phyloP scores from a whole-genome alignment of 2,888 invertebrate genomes.

The Enchytraeus crypticus region DNA sequence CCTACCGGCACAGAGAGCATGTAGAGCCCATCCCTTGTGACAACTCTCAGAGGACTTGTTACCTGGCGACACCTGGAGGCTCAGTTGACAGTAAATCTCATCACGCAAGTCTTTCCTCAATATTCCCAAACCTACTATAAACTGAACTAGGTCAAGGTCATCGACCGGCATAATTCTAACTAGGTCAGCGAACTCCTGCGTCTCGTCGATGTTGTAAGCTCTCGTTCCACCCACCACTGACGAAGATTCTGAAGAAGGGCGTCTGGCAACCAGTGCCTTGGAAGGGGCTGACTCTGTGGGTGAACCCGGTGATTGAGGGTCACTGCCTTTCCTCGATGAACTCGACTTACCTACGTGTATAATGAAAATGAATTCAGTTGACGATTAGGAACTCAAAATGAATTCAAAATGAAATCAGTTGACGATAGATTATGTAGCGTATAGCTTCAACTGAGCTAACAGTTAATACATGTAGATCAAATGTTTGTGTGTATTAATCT shows the following conservation, averaged over 20 bases:
- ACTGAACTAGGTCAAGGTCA: conserved; percentile 26
- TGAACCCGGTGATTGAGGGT: background rate
- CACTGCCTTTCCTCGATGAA: background rate
- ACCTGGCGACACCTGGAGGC: conserved; percentile 21
- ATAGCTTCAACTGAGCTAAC: too few relatives aligned
- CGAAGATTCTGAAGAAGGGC: too few relatives aligned
- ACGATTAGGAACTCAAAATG: too few relatives aligned
- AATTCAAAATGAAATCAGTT: too few relatives aligned
- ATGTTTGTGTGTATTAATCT: too few relatives aligned
- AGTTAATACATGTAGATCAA: too few relatives aligned
- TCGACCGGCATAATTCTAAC: conserved; percentile 18
- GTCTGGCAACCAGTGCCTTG: background rate
- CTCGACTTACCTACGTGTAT: too few relatives aligned
- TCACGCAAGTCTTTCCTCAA: conserved; percentile 27
- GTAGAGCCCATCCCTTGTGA: conserved; percentile 25
- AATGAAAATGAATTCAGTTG: too few relatives aligned
- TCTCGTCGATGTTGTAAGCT: background rate
- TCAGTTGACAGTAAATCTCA: conserved; percentile 29
- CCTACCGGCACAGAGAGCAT: conserved; percentile 19
- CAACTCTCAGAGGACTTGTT: conserved; percentile 21
- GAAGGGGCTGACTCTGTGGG: background rate
- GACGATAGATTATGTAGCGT: too few relatives aligned
- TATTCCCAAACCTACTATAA: conserved; percentile 28
- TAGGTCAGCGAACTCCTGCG: conserved; percentile 3
- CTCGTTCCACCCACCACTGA: background rate